Evolutionary conservation across 2,797 vertebrate species (phyloP).

Genomic region (Gila robusta): DNA sequence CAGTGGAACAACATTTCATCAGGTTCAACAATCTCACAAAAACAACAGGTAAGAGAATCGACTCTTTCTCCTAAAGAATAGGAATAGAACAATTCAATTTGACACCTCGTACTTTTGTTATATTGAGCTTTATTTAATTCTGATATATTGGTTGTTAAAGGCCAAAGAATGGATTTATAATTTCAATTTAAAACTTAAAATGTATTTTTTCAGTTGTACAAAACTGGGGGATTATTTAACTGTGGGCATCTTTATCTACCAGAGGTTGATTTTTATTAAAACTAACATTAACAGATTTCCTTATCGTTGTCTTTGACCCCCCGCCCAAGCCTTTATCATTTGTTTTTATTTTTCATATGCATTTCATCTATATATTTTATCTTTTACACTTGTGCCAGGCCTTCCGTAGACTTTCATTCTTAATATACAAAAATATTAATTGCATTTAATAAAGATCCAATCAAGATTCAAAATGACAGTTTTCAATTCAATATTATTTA

Average conservation of each 20-base stretch:
- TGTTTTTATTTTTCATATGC: no score
- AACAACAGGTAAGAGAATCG: constrained; percentile 50
- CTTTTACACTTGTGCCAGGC: not conserved
- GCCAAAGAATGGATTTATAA: not conserved
- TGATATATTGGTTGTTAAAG: not conserved
- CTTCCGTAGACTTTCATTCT: not conserved
- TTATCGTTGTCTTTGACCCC: no score
- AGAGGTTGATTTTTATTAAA: not conserved
- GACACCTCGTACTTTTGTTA: not conserved
- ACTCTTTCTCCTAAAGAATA: constrained; percentile 14
- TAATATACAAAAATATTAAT: not conserved
- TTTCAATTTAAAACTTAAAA: not conserved
- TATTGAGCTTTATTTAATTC: not conserved
- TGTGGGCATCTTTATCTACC: not conserved
- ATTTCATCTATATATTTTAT: no score
- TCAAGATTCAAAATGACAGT: not conserved
- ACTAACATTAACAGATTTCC: not conserved
- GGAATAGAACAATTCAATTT: constrained; percentile 17
- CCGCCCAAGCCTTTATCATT: no score
- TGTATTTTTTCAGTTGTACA: not conserved
- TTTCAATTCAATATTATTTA: not conserved
- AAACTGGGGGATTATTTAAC: not conserved
- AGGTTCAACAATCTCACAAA: constrained; percentile 40
- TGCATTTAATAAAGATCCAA: not conserved
- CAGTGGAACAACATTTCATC: constrained; percentile 42